Conservation (phyloP, 2,797 vertebrate genomes). For the Serranus cabrilla region DNA sequence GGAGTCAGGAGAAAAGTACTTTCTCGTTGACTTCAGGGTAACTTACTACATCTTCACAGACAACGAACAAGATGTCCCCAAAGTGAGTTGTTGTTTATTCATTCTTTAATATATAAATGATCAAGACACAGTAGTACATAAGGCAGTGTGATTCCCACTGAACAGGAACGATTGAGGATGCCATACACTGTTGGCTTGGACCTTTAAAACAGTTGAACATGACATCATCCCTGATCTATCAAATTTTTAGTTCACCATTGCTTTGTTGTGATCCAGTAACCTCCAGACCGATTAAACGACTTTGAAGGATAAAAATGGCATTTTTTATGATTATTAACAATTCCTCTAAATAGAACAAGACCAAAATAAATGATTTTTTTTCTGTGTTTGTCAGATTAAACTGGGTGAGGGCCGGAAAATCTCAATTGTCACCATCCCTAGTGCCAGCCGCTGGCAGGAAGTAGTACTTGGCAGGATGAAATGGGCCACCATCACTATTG, state of each 20-base stretch:
- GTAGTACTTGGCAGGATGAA: constrained; percentile 67
- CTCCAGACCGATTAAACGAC: not conserved
- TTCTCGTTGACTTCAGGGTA: constrained; percentile 65
- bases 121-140: not conserved
- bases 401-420: constrained; percentile 40
- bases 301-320: not conserved
- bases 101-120: not conserved
- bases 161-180: not conserved
- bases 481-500: constrained; percentile 57
- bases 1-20: constrained; percentile 60
- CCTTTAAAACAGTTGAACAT: not conserved
- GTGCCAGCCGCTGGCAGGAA: constrained; percentile 64
- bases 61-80: constrained; percentile 47
- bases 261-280: no score
- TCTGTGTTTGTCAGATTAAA: constrained; percentile 32
- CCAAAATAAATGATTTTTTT: not conserved
- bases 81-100: constrained; percentile 38
- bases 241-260: no score
- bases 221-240: not conserved
- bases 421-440: constrained; percentile 37
- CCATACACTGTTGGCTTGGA: not conserved
- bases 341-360: not conserved
- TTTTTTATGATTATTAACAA: not conserved
- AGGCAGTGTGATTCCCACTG: not conserved
- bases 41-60: constrained; percentile 74